These are phyloP conservation scores for Sminthurides bifidus DNA, from an alignment of 1,140 invertebrate species.

Conservation along the genomic window DNA sequence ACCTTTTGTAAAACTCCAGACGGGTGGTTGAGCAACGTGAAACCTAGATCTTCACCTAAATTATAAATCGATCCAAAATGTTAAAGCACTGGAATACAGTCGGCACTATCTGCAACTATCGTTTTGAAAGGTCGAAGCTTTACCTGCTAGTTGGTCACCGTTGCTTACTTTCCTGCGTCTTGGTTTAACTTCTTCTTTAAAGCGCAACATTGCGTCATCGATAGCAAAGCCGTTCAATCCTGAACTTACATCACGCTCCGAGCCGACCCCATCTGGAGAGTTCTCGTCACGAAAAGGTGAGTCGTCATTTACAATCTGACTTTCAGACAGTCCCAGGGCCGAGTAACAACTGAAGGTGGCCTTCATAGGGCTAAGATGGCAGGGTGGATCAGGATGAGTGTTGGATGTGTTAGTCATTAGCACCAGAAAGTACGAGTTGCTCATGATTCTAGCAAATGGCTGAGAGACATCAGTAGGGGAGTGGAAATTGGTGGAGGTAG, in stretches of 20 bases:
- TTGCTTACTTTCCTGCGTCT: slow-evolving; percentile 26
- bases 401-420: slow-evolving; percentile 60
- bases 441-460: slow-evolving; percentile 67
- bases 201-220: too few species aligned
- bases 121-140: background rate
- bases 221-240: too few species aligned
- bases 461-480: slow-evolving; percentile 33
- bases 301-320: slow-evolving; percentile 20
- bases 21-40: slow-evolving; percentile 14
- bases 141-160: slow-evolving; percentile 15
- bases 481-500: background rate
- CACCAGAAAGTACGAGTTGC: slow-evolving; percentile 87
- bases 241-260: background rate
- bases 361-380: slow-evolving; percentile 14
- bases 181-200: background rate
- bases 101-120: background rate
- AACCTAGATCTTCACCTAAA: slow-evolving; percentile 1
- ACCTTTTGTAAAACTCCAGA: slow-evolving; percentile 31
- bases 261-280: background rate
- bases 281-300: background rate
- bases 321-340: slow-evolving; percentile 19
- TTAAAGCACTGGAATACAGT: background rate
- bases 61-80: background rate
- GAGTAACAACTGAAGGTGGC: slow-evolving; percentile 19
- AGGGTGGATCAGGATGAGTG: slow-evolving; percentile 5